A percentile compares a stretch with the other conserved stretches of the same genome.
These are phyloP conservation scores for Pitangus sulphuratus DNA, from an alignment of 2,797 vertebrate species.

Conservation along the genomic window DNA sequence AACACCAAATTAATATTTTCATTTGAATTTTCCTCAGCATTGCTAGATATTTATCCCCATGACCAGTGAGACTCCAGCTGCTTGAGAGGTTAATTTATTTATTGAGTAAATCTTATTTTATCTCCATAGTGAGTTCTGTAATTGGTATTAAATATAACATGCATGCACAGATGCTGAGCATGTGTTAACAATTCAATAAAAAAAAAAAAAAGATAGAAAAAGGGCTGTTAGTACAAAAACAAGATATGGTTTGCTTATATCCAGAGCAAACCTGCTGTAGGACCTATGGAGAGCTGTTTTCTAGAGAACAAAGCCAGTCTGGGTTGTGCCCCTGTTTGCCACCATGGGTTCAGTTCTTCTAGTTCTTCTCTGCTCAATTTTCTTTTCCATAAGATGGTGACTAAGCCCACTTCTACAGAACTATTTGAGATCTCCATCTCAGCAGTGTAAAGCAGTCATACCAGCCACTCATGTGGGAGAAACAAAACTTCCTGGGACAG, in stretches of 20 bases:
- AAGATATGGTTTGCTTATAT: background rate
- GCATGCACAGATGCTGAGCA: background rate
- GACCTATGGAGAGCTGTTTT: background rate
- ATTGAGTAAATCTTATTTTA: background rate
- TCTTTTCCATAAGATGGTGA: background rate
- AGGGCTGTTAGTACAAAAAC: background rate
- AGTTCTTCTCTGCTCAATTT: background rate
- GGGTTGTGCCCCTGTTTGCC: background rate
- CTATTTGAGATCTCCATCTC: background rate
- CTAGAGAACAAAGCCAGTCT: background rate
- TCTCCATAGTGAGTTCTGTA: background rate
- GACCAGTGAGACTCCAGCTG: constrained; percentile 11
- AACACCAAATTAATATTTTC: background rate
- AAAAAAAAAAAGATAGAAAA: background rate
- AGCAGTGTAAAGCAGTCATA: background rate
- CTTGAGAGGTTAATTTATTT: constrained; percentile 12
- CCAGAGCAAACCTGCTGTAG: background rate
- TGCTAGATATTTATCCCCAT: background rate
- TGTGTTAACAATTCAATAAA: background rate
- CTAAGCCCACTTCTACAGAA: background rate
- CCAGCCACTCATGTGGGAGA: background rate
- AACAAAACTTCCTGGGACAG: background rate
- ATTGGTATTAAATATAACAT: background rate
- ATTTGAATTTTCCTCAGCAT: background rate
- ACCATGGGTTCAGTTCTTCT: background rate